Evolutionary conservation across 2,797 vertebrate species (phyloP).

Genomic region (Paedocypris micromegethes): DNA sequence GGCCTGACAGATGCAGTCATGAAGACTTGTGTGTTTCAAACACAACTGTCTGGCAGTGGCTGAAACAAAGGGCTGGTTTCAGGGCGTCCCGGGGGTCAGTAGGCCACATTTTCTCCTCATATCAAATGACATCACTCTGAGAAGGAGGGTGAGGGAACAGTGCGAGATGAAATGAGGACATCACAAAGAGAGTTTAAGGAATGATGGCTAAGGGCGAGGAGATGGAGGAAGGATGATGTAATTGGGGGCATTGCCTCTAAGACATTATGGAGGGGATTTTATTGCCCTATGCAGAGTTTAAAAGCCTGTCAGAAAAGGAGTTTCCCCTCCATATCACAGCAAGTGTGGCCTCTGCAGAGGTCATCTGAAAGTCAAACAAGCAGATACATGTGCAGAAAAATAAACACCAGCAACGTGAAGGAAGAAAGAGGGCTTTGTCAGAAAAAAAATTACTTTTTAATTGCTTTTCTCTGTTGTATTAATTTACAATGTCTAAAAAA

Average conservation of each 20-base stretch:
- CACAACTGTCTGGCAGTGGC: conserved; percentile 42
- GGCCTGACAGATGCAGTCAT: conserved; percentile 59
- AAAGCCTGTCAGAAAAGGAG: not conserved
- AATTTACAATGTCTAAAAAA: no score
- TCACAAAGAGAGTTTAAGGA: conserved; percentile 1
- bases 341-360: conserved; percentile 13
- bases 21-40: conserved; percentile 55
- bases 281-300: conserved; percentile 4
- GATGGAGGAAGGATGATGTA: conserved; percentile 19
- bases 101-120: conserved; percentile 68
- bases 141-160: conserved; percentile 3
- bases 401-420: conserved; percentile 5
- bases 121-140: conserved; percentile 68
- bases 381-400: conserved; percentile 1
- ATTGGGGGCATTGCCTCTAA: conserved; percentile 16
- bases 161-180: conserved; percentile 15
- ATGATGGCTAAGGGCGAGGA: conserved; percentile 5
- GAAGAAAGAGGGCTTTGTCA: not conserved
- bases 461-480: no score
- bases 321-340: conserved; percentile 16
- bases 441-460: no score
- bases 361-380: conserved; percentile 26
- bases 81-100: conserved; percentile 64
- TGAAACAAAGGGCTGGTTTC: conserved; percentile 67
- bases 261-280: conserved; percentile 19